Evolutionary conservation across 2,797 vertebrate genomes (phyloP).

Genomic region (Perodicticus potto): DNA sequence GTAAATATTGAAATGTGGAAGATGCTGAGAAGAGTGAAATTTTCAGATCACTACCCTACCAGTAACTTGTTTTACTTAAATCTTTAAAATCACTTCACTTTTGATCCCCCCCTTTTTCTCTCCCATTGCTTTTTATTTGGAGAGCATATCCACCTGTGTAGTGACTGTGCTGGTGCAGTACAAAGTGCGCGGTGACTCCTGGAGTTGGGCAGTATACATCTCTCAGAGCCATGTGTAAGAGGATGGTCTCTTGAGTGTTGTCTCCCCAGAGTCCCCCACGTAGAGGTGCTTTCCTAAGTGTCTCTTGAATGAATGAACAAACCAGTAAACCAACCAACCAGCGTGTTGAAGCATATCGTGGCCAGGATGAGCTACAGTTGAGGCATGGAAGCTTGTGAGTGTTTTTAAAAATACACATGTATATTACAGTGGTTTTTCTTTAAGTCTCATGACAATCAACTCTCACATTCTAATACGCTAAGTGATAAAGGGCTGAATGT

Average conservation of each 20-base stretch:
- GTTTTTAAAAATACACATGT: neutral
- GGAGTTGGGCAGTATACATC: neutral
- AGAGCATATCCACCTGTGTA: neutral
- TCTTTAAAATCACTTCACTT: neutral
- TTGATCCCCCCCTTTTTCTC: neutral
- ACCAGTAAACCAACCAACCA: accelerated
- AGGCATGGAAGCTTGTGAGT: neutral
- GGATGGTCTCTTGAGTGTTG: neutral
- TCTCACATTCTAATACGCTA: accelerated
- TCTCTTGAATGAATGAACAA: too few species aligned
- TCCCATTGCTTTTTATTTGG: neutral
- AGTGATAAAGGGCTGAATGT: neutral
- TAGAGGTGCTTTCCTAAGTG: too few species aligned
- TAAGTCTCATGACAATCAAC: accelerated
- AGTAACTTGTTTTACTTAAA: neutral
- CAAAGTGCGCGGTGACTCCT: accelerated
- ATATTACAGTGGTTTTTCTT: neutral
- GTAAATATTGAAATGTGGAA: too few species aligned
- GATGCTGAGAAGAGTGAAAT: neutral
- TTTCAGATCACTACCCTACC: neutral
- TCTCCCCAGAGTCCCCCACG: neutral
- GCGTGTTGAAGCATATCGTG: neutral
- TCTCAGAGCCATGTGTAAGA: neutral
- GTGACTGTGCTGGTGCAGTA: too few species aligned
- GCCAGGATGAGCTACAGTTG: accelerated